Percentiles rank a stretch among this genome's conserved stretches.
Conservation (phyloP, 2,113 vertebrate species). For the Eleginops maclovinus region DNA sequence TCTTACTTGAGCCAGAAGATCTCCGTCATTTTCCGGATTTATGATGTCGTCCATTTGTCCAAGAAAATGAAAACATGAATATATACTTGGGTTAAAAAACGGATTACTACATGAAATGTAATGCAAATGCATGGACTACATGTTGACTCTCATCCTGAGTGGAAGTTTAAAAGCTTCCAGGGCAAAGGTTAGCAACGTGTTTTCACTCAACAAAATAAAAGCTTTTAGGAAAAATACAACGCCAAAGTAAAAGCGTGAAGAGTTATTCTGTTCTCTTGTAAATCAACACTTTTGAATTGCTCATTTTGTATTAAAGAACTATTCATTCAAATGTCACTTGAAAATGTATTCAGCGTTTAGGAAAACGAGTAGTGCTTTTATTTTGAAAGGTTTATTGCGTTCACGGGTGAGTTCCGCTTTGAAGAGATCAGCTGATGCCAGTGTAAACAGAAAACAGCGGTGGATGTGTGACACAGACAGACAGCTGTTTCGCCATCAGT, state of each 20-base stretch:
- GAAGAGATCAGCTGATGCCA: slow-evolving; percentile 69
- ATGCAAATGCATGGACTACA: neutral
- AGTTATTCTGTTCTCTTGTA: neutral
- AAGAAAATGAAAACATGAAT: neutral
- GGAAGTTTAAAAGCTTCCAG: slow-evolving; percentile 46
- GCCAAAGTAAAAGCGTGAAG: neutral
- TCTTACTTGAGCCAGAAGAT: slow-evolving; percentile 82
- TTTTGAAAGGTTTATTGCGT: slow-evolving; percentile 46
- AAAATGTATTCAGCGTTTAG: neutral
- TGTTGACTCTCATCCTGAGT: neutral
- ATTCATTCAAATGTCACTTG: rapidly evolving
- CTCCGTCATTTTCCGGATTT: slow-evolving; percentile 64
- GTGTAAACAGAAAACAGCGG: slow-evolving; percentile 68
- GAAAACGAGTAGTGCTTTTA: slow-evolving; percentile 23
- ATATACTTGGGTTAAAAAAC: too few species aligned
- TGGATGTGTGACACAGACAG: neutral
- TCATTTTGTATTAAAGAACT: rapidly evolving
- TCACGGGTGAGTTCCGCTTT: slow-evolving; percentile 29
- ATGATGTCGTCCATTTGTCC: slow-evolving; percentile 62
- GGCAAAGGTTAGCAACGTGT: slow-evolving; percentile 13
- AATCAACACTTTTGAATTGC: rapidly evolving
- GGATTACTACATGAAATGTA: too few species aligned
- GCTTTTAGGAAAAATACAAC: rapidly evolving
- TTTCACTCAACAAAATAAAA: neutral
- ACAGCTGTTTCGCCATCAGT: slow-evolving; percentile 1